phyloP scores from a whole-genome alignment of 2,113 vertebrate species.

The Redunca redunca region DNA sequence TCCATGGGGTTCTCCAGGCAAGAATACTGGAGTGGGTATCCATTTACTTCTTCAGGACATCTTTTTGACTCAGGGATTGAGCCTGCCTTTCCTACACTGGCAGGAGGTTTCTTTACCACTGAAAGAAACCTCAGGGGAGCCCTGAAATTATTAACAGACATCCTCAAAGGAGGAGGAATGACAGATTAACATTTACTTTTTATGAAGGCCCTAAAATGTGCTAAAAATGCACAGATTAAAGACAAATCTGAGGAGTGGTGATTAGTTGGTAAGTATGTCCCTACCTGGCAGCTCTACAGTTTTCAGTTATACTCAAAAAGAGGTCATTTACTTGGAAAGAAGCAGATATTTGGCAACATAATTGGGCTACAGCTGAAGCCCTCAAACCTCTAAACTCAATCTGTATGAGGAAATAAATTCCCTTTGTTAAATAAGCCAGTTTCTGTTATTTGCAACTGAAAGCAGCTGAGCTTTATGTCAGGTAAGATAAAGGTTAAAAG shows the following conservation, averaged over 20 bases:
- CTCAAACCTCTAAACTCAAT: not conserved
- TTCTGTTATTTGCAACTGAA: constrained; percentile 38
- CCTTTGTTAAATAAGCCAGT: constrained; percentile 23
- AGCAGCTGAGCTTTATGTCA: not conserved
- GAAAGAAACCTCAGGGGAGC: not conserved
- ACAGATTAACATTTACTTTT: not conserved
- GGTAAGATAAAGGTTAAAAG: not conserved
- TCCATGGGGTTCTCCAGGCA: not conserved
- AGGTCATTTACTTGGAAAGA: constrained; percentile 24
- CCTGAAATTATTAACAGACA: not conserved
- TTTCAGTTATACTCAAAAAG: not conserved
- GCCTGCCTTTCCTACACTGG: not conserved
- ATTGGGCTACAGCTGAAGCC: not conserved
- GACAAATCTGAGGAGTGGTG: not conserved
- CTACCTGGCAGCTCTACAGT: not conserved
- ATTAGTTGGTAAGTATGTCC: not conserved
- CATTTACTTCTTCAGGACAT: not conserved
- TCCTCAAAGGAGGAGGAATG: not conserved
- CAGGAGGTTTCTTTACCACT: not conserved
- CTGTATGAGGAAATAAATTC: not conserved
- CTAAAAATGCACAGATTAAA: not conserved
- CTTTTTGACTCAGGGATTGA: not conserved
- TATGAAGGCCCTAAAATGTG: not conserved
- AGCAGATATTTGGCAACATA: not conserved
- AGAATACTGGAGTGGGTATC: not conserved